Evolutionary conservation across 2,888 invertebrate species (phyloP).

Genomic region (Tetropium fuscum): DNA sequence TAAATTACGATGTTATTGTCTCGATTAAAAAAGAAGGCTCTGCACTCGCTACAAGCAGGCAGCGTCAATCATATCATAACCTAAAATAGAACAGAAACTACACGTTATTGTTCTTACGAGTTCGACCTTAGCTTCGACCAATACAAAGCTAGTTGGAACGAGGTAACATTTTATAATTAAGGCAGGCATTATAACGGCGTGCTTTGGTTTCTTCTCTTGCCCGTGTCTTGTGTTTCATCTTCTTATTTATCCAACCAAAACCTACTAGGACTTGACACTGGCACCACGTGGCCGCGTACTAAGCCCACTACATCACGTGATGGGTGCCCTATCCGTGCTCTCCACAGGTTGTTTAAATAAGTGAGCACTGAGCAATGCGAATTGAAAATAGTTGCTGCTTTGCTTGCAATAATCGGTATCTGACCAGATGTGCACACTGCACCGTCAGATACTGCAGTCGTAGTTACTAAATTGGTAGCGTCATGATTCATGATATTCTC

Average conservation of each 20-base stretch:
- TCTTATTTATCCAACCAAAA: background rate
- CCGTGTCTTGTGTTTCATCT: background rate
- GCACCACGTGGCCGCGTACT: constrained; percentile 12
- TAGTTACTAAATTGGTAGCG: no score
- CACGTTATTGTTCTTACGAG: constrained; percentile 9
- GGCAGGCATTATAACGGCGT: constrained; percentile 1
- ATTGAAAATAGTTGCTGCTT: constrained; percentile 12
- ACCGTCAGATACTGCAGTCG: no score
- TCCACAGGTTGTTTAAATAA: constrained; percentile 11
- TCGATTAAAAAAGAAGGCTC: constrained; percentile 1
- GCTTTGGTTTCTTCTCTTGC: background rate
- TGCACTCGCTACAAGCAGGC: constrained; percentile 9
- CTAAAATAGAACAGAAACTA: constrained; percentile 43
- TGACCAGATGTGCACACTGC: no score
- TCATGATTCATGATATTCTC: no score
- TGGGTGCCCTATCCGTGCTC: constrained; percentile 5
- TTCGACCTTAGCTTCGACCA: constrained; percentile 39
- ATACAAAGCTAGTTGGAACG: constrained; percentile 36
- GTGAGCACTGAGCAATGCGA: background rate
- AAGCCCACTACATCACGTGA: constrained; percentile 10
- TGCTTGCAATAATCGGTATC: no score
- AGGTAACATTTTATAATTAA: constrained; percentile 16
- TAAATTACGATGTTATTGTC: background rate
- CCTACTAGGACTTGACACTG: constrained; percentile 6
- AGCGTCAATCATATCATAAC: no score